These are phyloP conservation scores for Linnaemya tessellans DNA, from an alignment of 2,888 invertebrate genomes.

Conservation along the genomic window DNA sequence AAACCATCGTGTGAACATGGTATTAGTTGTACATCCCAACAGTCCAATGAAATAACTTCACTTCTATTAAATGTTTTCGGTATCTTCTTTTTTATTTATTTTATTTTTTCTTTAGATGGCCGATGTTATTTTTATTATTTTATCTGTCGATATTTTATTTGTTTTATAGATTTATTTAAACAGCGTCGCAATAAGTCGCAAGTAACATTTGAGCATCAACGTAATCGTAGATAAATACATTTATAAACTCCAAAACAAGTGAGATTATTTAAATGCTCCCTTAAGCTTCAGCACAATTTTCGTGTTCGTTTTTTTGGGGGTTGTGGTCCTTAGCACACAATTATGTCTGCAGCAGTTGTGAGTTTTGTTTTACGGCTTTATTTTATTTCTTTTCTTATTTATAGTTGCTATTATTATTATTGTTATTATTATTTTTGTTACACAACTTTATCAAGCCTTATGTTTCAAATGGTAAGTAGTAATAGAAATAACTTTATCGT, in stretches of 20 bases:
- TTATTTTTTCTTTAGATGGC: no score
- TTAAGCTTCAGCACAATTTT: neutral
- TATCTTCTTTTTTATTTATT: neutral
- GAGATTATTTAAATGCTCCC: neutral
- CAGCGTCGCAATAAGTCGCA: neutral
- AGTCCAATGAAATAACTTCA: neutral
- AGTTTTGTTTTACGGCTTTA: neutral
- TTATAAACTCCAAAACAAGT: neutral
- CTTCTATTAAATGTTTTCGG: neutral
- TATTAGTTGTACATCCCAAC: neutral
- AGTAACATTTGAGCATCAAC: neutral
- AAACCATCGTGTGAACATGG: no score
- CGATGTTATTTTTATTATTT: neutral
- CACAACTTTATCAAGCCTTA: neutral
- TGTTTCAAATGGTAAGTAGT: neutral
- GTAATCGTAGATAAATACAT: neutral
- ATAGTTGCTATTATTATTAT: neutral
- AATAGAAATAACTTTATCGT: neutral
- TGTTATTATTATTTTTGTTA: neutral
- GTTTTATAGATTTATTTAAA: neutral
- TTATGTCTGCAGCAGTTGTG: neutral
- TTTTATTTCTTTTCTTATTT: neutral
- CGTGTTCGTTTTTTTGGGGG: neutral
- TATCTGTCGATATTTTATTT: neutral
- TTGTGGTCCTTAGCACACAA: neutral